Base-by-base conservation (phyloP, 2,888 invertebrate species). In the Caenorhabditis plicata region DNA sequence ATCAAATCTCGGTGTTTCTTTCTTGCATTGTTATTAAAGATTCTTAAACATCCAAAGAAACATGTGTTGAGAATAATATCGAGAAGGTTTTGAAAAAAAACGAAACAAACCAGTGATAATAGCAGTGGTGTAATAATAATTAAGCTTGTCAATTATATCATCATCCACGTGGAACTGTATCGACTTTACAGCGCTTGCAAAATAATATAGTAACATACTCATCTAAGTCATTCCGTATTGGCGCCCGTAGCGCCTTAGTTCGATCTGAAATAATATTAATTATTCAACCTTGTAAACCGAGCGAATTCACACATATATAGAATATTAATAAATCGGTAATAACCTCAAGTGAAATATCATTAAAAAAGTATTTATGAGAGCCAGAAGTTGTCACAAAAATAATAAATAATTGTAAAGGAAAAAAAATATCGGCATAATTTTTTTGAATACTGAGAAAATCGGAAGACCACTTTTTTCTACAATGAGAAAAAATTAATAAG, bases 71-170 rank as follows among this genome's bases (percentile, higher is more conserved):
- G n/a, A n/a, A n/a, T n/a, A n/a, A n/a, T n/a, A n/a, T n/a, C n/a
- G n/a, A n/a, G n/a, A n/a, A n/a, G n/a, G n/a, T n/a, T 46, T 15
- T 8, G 38, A 48, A 9, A 49, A 41, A 17, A 7, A 31, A 17
- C 17, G 23, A 22, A 43, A 41, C 19, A 27, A 43, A 79, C 79
- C 79, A 46, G 78, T 81, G 50, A 81, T 81, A 36, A 81, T 81
- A 41, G 75, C 65, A 17, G 78, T 77, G 17, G 81, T 81, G 67
- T 81, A 81, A 68, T 81, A 81, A 55, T 81, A 81, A 62, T 80
- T 81, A 63, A 81, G 78, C 63, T 81, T 81, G 72, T 81, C 81
- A 67, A 81, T 80, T 60, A 81, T 81, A 64, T 81, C 81, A 73
- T 81, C 81, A 65, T 81, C 81, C 29, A 81, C 81, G 58, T 81